Evolutionary conservation across 2,113 vertebrate species (phyloP), one percentile per base, ranked within the genome.

Genomic region (Nothoprocta pentlandii): DNA sequence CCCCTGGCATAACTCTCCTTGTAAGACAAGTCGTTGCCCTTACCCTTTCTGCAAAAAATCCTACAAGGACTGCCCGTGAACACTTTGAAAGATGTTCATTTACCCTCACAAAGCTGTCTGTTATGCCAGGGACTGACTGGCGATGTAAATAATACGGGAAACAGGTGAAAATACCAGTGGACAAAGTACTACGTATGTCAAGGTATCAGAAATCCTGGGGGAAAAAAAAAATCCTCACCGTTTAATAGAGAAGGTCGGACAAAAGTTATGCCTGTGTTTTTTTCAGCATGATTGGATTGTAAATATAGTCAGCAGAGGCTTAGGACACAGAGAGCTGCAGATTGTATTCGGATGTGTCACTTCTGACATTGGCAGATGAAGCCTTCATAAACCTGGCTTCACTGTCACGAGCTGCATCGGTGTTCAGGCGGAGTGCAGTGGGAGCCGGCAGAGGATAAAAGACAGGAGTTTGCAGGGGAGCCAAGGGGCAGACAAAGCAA

Each of bases 201-300:
- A 63, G 30, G 74, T 54, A 47, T 58, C 67, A 53, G 58, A 93
- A 94, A 94, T 64, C 58, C 42, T 46, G 42, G n/a, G 9, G 3
- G 47, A 64, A 74, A 87, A 49, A 25, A 64, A 53, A 74, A 85
- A 53, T 41, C 42, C 74, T 80, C 3, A 0, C 10, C 46, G 68
- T 93, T 80, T 90, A 88, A 67, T 74, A 30, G 76, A 63, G 61
- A 80, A 88, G 62, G 89, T 87, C 90, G 82, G 73, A 46, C 28
- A 92, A 82, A 86, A 90, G 64, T 90, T 84, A 86, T 59, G 78
- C 46, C 84, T 87, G 63, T 61, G 64, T 39, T 93, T 90, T 91
- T 67, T 91, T 67, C 94, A 90, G 54, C 81, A 49, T 68, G 74
- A 95, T 47, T 95, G 76, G 56, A 79, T 89, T 97, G 84, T 95